These are phyloP conservation scores for Mellilla xanthometata DNA, from an alignment of 2,888 invertebrate species.

Conservation along the genomic window DNA sequence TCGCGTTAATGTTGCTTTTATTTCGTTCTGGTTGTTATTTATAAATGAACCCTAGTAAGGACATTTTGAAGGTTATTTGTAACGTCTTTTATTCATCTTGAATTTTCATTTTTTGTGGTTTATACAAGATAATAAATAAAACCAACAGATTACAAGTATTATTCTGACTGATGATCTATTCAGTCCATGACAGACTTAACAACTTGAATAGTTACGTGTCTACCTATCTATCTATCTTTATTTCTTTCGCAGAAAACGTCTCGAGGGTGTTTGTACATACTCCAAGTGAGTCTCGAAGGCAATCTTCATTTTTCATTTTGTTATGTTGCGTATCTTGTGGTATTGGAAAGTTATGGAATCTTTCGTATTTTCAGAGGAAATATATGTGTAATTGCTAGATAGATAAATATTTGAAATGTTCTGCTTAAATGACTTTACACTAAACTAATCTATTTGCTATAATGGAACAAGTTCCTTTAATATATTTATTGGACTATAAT, in stretches of 20 bases:
- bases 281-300: slow-evolving; percentile 6
- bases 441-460: no score
- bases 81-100: no score
- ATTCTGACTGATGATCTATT: slow-evolving; percentile 21
- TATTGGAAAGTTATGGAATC: slow-evolving; percentile 5
- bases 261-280: slow-evolving; percentile 5
- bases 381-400: not conserved
- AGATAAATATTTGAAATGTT: no score
- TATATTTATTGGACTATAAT: no score
- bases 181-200: slow-evolving; percentile 17
- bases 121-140: no score
- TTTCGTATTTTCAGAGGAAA: not conserved
- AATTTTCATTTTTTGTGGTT: no score
- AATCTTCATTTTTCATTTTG: slow-evolving; percentile 14
- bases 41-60: no score
- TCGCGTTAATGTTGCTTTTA: slow-evolving; percentile 10
- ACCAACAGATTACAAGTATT: not conserved
- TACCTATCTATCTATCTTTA: slow-evolving; percentile 5
- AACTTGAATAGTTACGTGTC: not conserved
- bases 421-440: no score
- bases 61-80: no score
- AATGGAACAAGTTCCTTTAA: no score
- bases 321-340: not conserved
- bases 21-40: not conserved
- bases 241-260: slow-evolving; percentile 4